Conservation (phyloP, 1,140 invertebrate species). For the Dreissena rostriformis region DNA sequence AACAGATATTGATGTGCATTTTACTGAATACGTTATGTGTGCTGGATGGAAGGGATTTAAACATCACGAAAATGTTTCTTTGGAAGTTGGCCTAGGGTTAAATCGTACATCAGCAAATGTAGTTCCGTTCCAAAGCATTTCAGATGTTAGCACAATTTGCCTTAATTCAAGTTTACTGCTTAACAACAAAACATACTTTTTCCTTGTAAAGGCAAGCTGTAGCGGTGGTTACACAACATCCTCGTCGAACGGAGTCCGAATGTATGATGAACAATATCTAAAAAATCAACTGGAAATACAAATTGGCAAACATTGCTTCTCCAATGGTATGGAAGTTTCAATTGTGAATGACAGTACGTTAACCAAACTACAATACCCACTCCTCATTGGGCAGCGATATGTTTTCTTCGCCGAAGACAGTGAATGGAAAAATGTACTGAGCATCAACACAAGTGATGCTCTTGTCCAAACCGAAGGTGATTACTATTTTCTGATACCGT, state of each 20-base stretch:
- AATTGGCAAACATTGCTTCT: background rate
- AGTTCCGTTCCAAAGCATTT: conserved; percentile 26
- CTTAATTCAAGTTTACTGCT: background rate
- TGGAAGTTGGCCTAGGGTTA: conserved; percentile 58
- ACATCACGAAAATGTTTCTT: conserved; percentile 52
- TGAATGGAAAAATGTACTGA: too few species aligned
- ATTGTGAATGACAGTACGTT: background rate
- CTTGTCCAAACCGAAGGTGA: too few species aligned
- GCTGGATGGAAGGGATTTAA: conserved; percentile 59
- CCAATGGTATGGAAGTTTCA: too few species aligned
- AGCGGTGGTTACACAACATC: conserved; percentile 2
- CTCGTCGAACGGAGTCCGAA: background rate
- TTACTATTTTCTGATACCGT: too few species aligned
- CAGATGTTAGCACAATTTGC: background rate
- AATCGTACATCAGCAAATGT: conserved; percentile 35
- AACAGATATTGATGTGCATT: conserved; percentile 55
- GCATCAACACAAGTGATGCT: too few species aligned
- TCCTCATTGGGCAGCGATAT: background rate
- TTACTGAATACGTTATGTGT: conserved; percentile 47
- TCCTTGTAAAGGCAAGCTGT: conserved; percentile 16
- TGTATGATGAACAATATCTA: conserved; percentile 3
- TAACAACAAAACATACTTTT: background rate
- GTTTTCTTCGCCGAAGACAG: too few species aligned
- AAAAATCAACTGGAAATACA: background rate
- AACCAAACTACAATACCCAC: background rate